phyloP scores from a whole-genome alignment of 2,797 vertebrate species.

The Apogon talboti region DNA sequence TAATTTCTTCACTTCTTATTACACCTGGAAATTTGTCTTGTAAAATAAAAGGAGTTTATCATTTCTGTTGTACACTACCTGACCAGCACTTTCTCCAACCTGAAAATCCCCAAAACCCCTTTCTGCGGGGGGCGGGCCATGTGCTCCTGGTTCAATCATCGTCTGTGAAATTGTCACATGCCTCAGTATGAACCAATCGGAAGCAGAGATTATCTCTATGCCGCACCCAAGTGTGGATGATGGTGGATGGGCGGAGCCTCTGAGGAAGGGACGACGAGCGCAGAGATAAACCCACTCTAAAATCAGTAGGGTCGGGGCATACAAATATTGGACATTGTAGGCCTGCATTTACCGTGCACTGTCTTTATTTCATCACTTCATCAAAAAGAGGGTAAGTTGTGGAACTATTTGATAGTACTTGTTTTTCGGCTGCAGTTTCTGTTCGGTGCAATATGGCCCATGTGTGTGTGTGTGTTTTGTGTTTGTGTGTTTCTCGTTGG shows the following conservation, averaged over 20 bases:
- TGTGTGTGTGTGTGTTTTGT: too few species aligned
- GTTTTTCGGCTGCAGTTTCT: background rate
- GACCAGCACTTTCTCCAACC: background rate
- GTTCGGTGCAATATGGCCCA: background rate
- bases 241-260: slow-evolving; percentile 72
- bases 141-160: slow-evolving; percentile 39
- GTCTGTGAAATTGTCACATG: slow-evolving; percentile 15
- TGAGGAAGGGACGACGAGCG: slow-evolving; percentile 34
- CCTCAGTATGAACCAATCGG: slow-evolving; percentile 30
- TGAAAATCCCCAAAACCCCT: background rate
- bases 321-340: slow-evolving; percentile 55
- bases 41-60: too few species aligned
- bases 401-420: background rate
- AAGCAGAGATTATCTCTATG: slow-evolving; percentile 39
- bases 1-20: too few species aligned
- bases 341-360: slow-evolving; percentile 20
- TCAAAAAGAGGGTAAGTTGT: slow-evolving; percentile 71
- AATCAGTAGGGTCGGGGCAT: slow-evolving; percentile 46
- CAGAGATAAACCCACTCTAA: slow-evolving; percentile 65
- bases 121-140: slow-evolving; percentile 10
- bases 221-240: slow-evolving; percentile 75
- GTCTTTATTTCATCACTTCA: slow-evolving; percentile 37
- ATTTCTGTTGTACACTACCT: too few species aligned
- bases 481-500: slow-evolving; percentile 20
- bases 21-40: too few species aligned